Conservation (phyloP, 2,888 invertebrate species). For the Gandaritis pyraliata region DNA sequence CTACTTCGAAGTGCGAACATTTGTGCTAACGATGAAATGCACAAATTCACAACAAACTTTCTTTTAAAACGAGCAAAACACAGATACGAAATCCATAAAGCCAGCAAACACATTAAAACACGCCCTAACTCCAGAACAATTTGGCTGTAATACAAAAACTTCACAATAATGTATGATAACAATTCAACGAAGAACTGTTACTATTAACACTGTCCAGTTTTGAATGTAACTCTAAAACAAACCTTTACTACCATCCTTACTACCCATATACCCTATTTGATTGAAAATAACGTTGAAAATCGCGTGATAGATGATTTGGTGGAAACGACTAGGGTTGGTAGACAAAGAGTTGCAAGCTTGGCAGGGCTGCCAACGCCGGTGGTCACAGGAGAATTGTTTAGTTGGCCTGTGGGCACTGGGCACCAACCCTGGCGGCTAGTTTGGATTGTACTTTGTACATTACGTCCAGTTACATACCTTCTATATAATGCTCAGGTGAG, state of each 20-base stretch:
- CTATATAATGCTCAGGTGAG: no score
- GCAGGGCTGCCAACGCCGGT: slow-evolving; percentile 65
- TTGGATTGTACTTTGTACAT: slow-evolving; percentile 46
- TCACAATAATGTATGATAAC: slow-evolving; percentile 62
- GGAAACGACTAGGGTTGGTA: slow-evolving; percentile 20
- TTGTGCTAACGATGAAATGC: not conserved
- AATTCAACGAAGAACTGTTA: slow-evolving; percentile 61
- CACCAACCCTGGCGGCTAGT: slow-evolving; percentile 46
- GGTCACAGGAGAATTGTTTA: slow-evolving; percentile 77
- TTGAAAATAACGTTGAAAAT: not conserved
- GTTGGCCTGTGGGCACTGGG: slow-evolving; percentile 60
- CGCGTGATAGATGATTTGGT: no score
- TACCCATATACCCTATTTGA: slow-evolving; percentile 9
- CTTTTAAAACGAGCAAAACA: slow-evolving; percentile 9
- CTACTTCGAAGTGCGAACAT: no score
- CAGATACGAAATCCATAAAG: slow-evolving; percentile 33
- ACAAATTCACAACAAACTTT: slow-evolving; percentile 1
- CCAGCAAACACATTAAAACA: slow-evolving; percentile 38
- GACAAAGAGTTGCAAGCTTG: slow-evolving; percentile 60
- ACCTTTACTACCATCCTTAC: slow-evolving; percentile 25
- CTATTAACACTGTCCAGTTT: slow-evolving; percentile 73
- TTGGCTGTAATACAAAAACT: slow-evolving; percentile 71
- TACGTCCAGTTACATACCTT: slow-evolving; percentile 29
- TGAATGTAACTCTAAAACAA: slow-evolving; percentile 57
- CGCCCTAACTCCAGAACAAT: slow-evolving; percentile 48